Evolutionary conservation across 2,113 vertebrate genomes (phyloP), one percentile per base, ranked within the genome.

Genomic region (Cercopithecus mona): DNA sequence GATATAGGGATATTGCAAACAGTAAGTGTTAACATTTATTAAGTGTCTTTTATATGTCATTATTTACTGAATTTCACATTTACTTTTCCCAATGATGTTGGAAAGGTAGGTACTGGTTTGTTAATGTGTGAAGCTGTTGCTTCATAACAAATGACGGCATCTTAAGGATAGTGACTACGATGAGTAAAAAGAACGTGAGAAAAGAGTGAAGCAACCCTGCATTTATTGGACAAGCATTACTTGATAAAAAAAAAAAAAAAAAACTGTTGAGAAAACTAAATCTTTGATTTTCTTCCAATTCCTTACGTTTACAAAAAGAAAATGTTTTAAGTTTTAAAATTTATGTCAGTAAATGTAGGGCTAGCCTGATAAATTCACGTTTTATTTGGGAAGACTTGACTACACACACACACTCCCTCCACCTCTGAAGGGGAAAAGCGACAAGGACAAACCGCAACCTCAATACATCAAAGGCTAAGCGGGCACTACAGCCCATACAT

Each of bases 401-500:
- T 1, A 48, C 73, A 73, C 30, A 84, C 88, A 90, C 66, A 35
- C 81, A n/a, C 8, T 11, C 27, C 8, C 64, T 45, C 45, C 32
- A 75, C 93, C 52, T 95, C 92, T 61, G 30, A 93, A 97, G 68
- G 82, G 43, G 48, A 81, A 93, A 96, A 82, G n/a, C 9, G 2
- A 92, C 92, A 97, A 95, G 93, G 88, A 85, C 97, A 96, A 96
- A 92, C 43, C 52, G 25, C 81, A 93, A 68, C 70, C 25, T 85
- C 75, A 14, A 79, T 50, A 83, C 68, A 94, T 94, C 93, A 88
- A 89, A 94, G 59, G 50, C 85, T 35, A 48, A 93, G 78, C 68
- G 2, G 3, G 79, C 82, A 30, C 59, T 40, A 73, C 64, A 75
- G n/a, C 17, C 90, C 50, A 94, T 78, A 61, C 88, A 92, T 85